Base-by-base conservation (phyloP, 2,888 invertebrate genomes). In the Acrobeloides nanus region DNA sequence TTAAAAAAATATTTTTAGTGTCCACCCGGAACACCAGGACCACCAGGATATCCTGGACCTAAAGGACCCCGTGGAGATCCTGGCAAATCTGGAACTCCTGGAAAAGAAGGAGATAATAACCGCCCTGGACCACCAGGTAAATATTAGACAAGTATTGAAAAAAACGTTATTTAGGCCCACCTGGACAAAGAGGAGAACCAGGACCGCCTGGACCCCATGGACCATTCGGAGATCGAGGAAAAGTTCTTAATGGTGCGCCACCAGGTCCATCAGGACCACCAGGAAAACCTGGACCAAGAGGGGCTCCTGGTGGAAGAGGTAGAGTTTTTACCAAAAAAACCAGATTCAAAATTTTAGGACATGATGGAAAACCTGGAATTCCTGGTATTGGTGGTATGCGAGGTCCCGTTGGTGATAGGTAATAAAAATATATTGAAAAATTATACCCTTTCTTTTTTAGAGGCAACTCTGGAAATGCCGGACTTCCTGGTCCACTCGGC, bases 101-200 rank as follows among this genome's bases (percentile, higher is more conserved):
- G 59, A 18, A 63, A 58, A 26, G 12, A 35, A 3, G 69, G 69
- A 37, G 69, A 69, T 27, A 56, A 66, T 45, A 69, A 68, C 45
- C 49, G 69, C 38, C 58, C 64, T 15, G 69, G 69, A 20, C 69
- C 69, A 1, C 69, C 69, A 33, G 69, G 68, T n/a, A n/a, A 18
- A 3, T 24, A 20, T 10, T 17, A 12, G 17, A 35, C 17, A 10
- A 15, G 8, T 35, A 20, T 10, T 35, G 8, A n/a, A n/a, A n/a
- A n/a, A n/a, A n/a, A n/a, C n/a, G n/a, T n/a, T 27, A 32, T 20
- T 33, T 31, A 10, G 51, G 39, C 15, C 38, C 31, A 26, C 46
- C 49, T 15, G 59, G 32, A 18, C 47, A 48, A 2, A 29, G 59
- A n/a, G 59, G 70, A 47, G 53, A 49, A 20, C 59, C 59, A 37